Base-by-base conservation (phyloP, 2,113 vertebrate species). In the Hydrolagus affinis region DNA sequence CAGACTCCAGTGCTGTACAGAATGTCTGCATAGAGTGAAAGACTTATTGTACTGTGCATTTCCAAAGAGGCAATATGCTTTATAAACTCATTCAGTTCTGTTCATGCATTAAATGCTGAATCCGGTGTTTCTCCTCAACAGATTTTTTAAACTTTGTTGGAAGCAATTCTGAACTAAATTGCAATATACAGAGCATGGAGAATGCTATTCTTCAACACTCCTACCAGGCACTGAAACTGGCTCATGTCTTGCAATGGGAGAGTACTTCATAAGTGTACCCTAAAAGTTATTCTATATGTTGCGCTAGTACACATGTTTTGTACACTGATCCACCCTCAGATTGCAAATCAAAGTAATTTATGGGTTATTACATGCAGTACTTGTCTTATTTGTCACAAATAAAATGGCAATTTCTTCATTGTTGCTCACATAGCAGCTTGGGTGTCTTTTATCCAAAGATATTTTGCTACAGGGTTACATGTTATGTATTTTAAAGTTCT, bases 11-110 rank as follows among this genome's bases (percentile, higher is more conserved):
- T 32, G 11, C 25, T 68, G 14, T 28, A 68, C 19, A 2, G 28
- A 15, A 83, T 83, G n/a, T 83, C 66, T 66, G 78, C 25, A 68
- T 66, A 68, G 62, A 32, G 66, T 28, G 25, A 32, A 28, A 66
- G 15, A 66, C 60, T 30, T 83, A 83, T 83, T 83, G 62, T 28
- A 66, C 15, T 83, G 78, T 62, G 64, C 66, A 83, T 21, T 68
- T 21, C 60, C 78, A 66, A 32, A 83, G 78, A 28, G 21, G 62
- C 66, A 83, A 83, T 68, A 21, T 83, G 62, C 66, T 83, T 83
- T 66, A 80, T 80, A 32, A 66, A 68, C 66, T 66, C 28, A 83
- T 83, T 83, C 28, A 83, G 66, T 83, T 83, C 25, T 32, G 12
- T 66, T 14, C 8, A 83, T 66, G 60, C 76, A 80, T 62, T 59